Evolutionary conservation across 2,797 vertebrate genomes (phyloP).

Genomic region (Nyctibius grandis): DNA sequence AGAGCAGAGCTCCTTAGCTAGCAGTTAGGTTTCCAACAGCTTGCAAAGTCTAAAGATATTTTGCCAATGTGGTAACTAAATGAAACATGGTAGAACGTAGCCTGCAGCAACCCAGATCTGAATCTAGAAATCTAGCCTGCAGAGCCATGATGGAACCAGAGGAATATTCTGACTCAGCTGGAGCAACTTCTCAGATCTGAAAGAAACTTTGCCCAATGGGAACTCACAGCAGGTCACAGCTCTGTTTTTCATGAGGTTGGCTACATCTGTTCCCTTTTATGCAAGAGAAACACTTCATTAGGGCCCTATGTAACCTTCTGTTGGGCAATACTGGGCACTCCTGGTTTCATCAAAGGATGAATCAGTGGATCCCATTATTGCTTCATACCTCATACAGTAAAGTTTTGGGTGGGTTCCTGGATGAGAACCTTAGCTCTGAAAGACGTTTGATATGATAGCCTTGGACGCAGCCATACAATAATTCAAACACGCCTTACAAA

Average conservation of each 20-base stretch:
- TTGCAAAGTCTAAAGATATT: background rate
- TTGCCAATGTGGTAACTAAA: background rate
- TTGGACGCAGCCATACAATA: slow-evolving; percentile 9
- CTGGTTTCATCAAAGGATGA: slow-evolving; percentile 48
- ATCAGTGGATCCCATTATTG: slow-evolving; percentile 45
- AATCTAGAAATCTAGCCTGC: background rate
- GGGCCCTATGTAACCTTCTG: background rate
- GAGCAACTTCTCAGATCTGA: background rate
- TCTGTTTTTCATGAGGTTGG: slow-evolving; percentile 44
- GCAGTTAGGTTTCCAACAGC: background rate
- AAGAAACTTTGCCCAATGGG: background rate
- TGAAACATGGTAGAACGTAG: background rate
- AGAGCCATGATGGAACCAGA: background rate
- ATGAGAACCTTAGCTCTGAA: slow-evolving; percentile 4
- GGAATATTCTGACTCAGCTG: slow-evolving; percentile 35
- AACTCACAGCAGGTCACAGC: slow-evolving; percentile 44
- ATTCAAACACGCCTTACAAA: background rate
- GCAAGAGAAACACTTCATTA: slow-evolving; percentile 47
- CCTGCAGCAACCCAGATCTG: background rate
- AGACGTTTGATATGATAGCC: background rate
- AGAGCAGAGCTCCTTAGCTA: background rate
- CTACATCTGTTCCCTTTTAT: slow-evolving; percentile 60
- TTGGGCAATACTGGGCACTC: slow-evolving; percentile 58
- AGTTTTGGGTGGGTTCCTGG: slow-evolving; percentile 40
- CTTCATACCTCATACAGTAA: slow-evolving; percentile 43